Evolutionary conservation across 2,113 vertebrate species (phyloP).

Genomic region (Pitta sordida): DNA sequence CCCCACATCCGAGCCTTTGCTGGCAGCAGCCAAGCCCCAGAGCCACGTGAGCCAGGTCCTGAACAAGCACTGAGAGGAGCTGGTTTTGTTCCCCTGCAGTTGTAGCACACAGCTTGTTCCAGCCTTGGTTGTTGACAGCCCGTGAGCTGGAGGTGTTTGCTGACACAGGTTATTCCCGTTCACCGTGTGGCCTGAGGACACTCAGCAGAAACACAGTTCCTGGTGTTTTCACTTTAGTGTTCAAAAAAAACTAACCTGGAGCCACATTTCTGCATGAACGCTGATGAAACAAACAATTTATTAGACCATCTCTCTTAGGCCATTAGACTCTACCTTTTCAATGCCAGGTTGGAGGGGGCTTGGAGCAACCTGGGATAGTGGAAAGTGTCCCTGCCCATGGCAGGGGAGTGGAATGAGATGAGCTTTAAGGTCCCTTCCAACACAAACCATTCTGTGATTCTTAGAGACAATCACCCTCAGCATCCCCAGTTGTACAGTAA

Average conservation of each 20-base stretch:
- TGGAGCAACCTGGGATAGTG: not conserved
- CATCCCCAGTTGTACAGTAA: not conserved
- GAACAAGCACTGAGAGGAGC: not conserved
- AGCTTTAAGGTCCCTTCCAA: not conserved
- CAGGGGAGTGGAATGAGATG: not conserved
- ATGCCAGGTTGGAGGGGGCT: not conserved
- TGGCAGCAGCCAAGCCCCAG: not conserved
- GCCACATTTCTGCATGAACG: fast-evolving
- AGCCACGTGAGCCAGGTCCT: not conserved
- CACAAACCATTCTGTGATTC: not conserved
- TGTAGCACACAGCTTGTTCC: not conserved
- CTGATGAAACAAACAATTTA: not conserved
- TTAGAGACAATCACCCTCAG: not conserved
- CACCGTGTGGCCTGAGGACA: fast-evolving
- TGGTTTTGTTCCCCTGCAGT: not conserved
- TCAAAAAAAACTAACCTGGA: not conserved
- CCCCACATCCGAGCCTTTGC: not conserved
- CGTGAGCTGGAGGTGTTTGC: not conserved
- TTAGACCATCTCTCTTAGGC: not conserved
- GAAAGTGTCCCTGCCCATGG: not conserved
- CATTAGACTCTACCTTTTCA: fast-evolving
- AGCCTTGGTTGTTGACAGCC: not conserved
- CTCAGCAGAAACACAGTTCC: not conserved
- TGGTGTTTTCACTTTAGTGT: fast-evolving
- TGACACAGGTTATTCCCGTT: fast-evolving